Conservation (phyloP, 1,140 invertebrate species). For the Rhagoletis zephyria region DNA sequence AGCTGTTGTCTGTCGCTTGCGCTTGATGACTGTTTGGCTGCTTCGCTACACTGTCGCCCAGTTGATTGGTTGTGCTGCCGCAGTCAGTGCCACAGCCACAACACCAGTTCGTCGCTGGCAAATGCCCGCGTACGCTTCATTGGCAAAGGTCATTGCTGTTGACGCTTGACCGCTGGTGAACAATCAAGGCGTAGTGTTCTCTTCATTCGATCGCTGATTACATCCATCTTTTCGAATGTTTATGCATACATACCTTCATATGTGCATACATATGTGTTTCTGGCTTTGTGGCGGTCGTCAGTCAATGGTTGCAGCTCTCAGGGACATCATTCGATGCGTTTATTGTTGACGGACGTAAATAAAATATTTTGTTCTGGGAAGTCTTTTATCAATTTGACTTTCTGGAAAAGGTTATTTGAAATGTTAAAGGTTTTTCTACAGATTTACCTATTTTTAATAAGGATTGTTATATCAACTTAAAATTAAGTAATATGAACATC, state of each 20-base stretch:
- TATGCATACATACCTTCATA: not conserved
- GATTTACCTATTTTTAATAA: too few species aligned
- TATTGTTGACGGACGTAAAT: not conserved
- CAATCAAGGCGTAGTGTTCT: constrained; percentile 46
- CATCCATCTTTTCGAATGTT: not conserved
- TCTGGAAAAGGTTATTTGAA: not conserved
- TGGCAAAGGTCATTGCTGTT: constrained; percentile 57
- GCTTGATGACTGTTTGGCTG: not conserved
- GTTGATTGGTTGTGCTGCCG: constrained; percentile 19
- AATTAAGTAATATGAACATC: too few species aligned
- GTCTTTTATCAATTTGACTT: not conserved
- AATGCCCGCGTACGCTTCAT: constrained; percentile 45
- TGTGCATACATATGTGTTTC: too few species aligned
- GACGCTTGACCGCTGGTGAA: constrained; percentile 53
- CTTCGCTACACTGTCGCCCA: not conserved
- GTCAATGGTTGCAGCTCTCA: constrained; percentile 22
- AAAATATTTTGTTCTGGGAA: not conserved
- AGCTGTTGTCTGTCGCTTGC: not conserved
- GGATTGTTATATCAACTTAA: too few species aligned
- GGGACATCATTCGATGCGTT: constrained; percentile 39
- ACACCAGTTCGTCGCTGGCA: constrained; percentile 17
- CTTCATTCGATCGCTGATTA: constrained; percentile 45
- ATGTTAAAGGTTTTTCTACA: too few species aligned
- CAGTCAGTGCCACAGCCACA: not conserved
- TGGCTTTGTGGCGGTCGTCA: not conserved